Evolutionary conservation across 1,140 invertebrate genomes (phyloP), one percentile per base, ranked within the genome.

Genomic region (Drosophila paulistorum): DNA sequence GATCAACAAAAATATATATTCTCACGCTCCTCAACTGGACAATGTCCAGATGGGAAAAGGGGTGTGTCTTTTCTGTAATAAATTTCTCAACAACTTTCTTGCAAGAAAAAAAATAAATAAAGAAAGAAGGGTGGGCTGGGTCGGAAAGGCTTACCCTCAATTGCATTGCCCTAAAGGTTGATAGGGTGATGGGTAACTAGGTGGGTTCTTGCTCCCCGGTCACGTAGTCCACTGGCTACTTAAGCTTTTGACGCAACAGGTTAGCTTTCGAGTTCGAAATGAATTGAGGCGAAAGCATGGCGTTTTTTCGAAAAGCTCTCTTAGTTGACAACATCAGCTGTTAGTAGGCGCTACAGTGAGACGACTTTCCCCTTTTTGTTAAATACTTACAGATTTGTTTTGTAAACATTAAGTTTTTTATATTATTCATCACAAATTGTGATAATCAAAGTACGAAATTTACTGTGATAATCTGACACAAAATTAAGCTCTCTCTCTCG

Each of bases 11-110:
- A 30, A 30, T 6, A 30, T 26, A 86, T 69, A 54, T 86, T 86
- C 83, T 86, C 83, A 86, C 83, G 83, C 71, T 86, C 65, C 33
- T 20, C 30, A 37, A 68, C 72, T 86, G 83, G 83, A 86, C 83
- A 86, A 65, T 83, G 83, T 86, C 83, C 83, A 68, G 81, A 68
- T 71, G 1, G 7, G 23, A 26, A 42, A 11, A 63, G 9, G 45
- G 37, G 37, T 63, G 35, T 13, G 7, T 17, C 11, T 5, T 63
- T 66, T 70, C 60, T 55, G 58, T 70, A 51, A 45, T 9, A 51
- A 68, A 68, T 66, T 71, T 69, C 33, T 63, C 37, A 62, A 58
- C 23, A 54, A 73, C 71, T 83, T 71, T 39, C 62, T 63, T 45
- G 37, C 20, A 13, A 20, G 6, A 14, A 13, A 20, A 48, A 1